Evolutionary conservation across 2,113 vertebrate genomes (phyloP).

Genomic region (Eolophus roseicapilla): DNA sequence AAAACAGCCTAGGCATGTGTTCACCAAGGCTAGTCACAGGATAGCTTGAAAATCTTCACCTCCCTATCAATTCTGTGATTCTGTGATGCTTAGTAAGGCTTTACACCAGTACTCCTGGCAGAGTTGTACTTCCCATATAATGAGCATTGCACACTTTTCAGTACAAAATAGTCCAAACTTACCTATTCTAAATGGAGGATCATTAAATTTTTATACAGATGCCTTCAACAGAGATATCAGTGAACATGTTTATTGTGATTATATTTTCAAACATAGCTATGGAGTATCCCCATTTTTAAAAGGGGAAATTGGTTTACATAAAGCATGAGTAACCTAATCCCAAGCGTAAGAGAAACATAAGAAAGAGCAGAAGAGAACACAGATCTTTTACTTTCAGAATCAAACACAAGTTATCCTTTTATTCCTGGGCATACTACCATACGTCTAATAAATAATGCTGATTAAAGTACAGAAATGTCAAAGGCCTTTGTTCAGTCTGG

Average conservation of each 20-base stretch:
- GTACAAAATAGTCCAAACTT: neutral
- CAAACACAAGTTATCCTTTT: neutral
- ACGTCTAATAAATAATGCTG: neutral
- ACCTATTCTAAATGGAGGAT: neutral
- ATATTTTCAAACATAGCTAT: neutral
- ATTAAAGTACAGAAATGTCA: neutral
- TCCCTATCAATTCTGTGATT: neutral
- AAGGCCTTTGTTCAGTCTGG: neutral
- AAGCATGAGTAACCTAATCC: neutral
- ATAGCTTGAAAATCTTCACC: neutral
- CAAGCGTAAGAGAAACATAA: neutral
- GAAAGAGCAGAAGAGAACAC: neutral
- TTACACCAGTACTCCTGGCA: neutral
- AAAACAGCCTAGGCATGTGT: neutral
- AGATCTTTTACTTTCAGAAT: neutral
- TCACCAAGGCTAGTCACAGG: neutral
- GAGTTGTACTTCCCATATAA: neutral
- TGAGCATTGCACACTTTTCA: neutral
- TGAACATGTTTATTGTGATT: neutral
- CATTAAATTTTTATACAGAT: neutral
- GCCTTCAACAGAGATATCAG: neutral
- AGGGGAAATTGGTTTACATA: neutral
- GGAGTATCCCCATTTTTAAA: neutral
- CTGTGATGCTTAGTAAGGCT: neutral
- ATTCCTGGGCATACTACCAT: neutral